Conservation (phyloP, 37 sponge, comb jelly and placozoan genomes). For the Cliona cf. orientalis region DNA sequence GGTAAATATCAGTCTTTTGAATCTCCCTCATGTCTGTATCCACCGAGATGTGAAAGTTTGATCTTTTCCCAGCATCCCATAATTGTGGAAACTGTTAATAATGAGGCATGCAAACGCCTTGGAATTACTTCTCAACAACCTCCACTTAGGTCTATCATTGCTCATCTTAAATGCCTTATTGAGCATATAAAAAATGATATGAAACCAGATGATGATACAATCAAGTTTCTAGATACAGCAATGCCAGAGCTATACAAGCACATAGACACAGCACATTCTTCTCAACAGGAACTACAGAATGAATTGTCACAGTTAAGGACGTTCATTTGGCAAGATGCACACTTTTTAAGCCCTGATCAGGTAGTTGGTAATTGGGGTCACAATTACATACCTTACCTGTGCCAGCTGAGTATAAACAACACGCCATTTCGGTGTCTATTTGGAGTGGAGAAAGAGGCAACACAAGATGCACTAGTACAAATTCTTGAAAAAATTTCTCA, state of each 20-base stretch:
- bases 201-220: no score
- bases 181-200: no score
- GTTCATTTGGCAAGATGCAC: conserved; percentile 60
- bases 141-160: neutral
- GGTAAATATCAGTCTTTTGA: neutral
- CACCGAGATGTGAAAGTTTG: neutral
- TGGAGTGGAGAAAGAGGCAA: conserved; percentile 20
- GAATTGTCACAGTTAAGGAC: no score
- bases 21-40: conserved; percentile 18
- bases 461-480: neutral
- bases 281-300: no score
- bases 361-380: conserved; percentile 11
- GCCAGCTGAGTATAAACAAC: conserved; percentile 21
- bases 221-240: no score
- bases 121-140: conserved; percentile 19
- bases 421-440: conserved; percentile 12
- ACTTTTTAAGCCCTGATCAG: conserved; percentile 23
- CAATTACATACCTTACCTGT: conserved; percentile 39
- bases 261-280: no score
- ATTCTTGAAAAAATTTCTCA: conserved; percentile 5
- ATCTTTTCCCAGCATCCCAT: conserved; percentile 31
- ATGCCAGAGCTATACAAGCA: no score
- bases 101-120: neutral
- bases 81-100: conserved; percentile 4
- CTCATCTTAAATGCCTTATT: conserved; percentile 12